Evolutionary conservation across 2,113 vertebrate species (phyloP).

Genomic region (Aphelocoma coerulescens): DNA sequence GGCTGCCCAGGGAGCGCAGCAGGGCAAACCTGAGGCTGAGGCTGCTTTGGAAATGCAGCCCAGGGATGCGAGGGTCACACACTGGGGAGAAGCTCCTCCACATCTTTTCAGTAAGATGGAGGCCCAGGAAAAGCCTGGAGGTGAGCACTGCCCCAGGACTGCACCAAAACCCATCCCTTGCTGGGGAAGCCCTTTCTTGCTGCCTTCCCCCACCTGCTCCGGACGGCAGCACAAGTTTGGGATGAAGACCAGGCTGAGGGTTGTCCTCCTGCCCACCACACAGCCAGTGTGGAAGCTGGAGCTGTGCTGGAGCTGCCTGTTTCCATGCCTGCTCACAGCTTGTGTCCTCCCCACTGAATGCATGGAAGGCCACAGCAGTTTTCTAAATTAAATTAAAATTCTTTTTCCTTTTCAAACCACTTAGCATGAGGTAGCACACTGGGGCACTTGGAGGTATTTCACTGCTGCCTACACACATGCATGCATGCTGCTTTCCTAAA

Average conservation of each 20-base stretch:
- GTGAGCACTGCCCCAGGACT: background rate
- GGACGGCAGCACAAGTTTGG: accelerated
- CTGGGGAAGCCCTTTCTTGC: background rate
- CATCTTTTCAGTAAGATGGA: accelerated
- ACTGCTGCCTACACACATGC: background rate
- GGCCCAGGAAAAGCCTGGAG: background rate
- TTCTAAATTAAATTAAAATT: constrained; percentile 50
- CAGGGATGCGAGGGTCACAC: background rate
- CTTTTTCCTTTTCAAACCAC: constrained; percentile 28
- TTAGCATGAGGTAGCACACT: constrained; percentile 20
- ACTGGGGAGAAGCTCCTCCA: accelerated
- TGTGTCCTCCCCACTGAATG: background rate
- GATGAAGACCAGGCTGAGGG: background rate
- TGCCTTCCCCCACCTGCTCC: background rate
- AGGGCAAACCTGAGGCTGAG: accelerated
- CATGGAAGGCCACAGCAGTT: background rate
- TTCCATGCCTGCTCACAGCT: background rate
- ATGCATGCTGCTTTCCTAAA: constrained; percentile 46
- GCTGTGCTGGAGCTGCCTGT: background rate
- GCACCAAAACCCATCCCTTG: accelerated
- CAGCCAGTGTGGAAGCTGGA: background rate
- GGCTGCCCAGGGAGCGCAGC: background rate
- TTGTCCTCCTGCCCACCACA: background rate
- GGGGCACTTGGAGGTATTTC: constrained; percentile 6
- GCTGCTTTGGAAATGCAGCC: background rate